Conservation (phyloP, 2,888 invertebrate genomes). For the Orgyia antiqua region DNA sequence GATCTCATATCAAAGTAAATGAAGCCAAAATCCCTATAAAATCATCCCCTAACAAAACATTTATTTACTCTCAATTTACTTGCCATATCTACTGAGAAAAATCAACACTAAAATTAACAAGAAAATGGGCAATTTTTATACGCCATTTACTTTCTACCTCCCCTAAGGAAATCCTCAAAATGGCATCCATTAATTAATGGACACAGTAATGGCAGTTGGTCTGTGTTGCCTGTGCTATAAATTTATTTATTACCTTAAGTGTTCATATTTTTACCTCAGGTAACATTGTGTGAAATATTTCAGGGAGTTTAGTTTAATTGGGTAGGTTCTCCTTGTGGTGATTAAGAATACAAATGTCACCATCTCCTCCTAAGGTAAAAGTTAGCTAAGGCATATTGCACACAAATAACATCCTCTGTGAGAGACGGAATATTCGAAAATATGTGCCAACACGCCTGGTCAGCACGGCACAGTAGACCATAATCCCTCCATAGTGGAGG, state of each 20-base stretch:
- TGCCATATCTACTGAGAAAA: conserved; percentile 15
- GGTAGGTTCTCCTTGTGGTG: no score
- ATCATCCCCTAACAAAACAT: neutral
- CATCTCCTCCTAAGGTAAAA: no score
- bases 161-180: conserved; percentile 28
- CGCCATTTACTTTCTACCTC: conserved; percentile 16
- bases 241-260: conserved; percentile 31
- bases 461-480: no score
- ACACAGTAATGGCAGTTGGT: conserved; percentile 22
- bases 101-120: conserved; percentile 23
- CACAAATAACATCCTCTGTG: no score
- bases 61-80: conserved; percentile 9
- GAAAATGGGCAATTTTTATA: conserved; percentile 26
- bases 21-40: neutral
- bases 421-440: no score
- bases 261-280: conserved; percentile 22
- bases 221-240: conserved; percentile 24
- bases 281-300: conserved; percentile 19
- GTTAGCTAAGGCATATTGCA: no score
- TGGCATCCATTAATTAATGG: conserved; percentile 33
- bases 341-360: no score
- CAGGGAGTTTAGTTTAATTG: conserved; percentile 2
- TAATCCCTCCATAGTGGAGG: no score
- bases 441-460: no score
- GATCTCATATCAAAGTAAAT: no score